Evolutionary conservation across 2,888 invertebrate genomes (phyloP).

Genomic region (Ceraclea dissimilis): DNA sequence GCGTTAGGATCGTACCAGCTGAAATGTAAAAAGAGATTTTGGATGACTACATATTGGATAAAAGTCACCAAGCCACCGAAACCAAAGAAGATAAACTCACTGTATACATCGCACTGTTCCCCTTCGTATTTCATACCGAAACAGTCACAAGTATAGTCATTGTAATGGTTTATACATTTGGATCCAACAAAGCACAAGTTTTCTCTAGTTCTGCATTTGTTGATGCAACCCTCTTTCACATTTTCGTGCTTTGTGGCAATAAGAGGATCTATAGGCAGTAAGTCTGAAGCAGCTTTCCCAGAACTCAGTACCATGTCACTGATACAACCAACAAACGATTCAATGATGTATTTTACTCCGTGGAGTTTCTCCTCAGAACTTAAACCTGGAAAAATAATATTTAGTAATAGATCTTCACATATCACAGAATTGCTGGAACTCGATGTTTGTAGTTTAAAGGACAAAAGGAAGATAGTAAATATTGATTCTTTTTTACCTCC

Average conservation of each 20-base stretch:
- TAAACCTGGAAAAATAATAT: constrained; percentile 48
- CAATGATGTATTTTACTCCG: constrained; percentile 87
- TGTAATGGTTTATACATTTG: constrained; percentile 86
- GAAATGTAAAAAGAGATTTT: too few relatives aligned
- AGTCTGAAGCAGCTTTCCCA: constrained; percentile 77
- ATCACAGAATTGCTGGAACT: too few relatives aligned
- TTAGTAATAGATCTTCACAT: too few relatives aligned
- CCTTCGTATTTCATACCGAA: constrained; percentile 90
- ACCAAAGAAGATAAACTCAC: constrained; percentile 57
- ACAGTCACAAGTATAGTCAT: constrained; percentile 84
- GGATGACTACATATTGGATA: too few relatives aligned
- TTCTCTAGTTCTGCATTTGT: constrained; percentile 72
- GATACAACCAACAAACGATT: constrained; percentile 88
- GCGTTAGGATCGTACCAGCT: constrained; percentile 82
- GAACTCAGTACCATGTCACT: constrained; percentile 80
- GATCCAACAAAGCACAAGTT: constrained; percentile 85
- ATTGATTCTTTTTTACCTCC: constrained; percentile 68
- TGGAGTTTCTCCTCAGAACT: constrained; percentile 83
- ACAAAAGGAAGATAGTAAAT: too few relatives aligned
- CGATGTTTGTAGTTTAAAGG: too few relatives aligned
- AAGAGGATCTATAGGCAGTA: constrained; percentile 71
- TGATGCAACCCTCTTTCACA: constrained; percentile 80
- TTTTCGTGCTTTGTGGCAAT: constrained; percentile 85
- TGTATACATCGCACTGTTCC: constrained; percentile 83
- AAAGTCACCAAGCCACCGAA: too few relatives aligned